Percentiles rank a stretch among this genome's conserved stretches.
Evolutionary conservation across 1,140 invertebrate species (phyloP).

Genomic region (Heliconius congener): DNA sequence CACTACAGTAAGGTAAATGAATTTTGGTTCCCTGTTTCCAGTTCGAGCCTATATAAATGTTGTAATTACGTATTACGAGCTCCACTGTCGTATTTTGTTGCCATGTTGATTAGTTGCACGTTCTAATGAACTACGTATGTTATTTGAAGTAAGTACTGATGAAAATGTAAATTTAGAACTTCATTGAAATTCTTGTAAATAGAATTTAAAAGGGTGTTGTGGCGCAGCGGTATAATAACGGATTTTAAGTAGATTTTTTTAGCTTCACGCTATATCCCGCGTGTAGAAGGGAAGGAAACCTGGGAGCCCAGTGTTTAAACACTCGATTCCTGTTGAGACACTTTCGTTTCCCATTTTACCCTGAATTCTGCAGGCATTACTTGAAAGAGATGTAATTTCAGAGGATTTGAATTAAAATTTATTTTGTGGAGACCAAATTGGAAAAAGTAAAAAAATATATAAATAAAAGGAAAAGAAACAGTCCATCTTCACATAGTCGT

Average conservation of each 20-base stretch:
- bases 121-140: constrained; percentile 3
- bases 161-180: background rate
- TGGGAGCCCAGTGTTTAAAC: too few relatives aligned
- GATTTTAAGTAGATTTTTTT: background rate
- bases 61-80: constrained; percentile 4
- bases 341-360: too few relatives aligned
- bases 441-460: too few relatives aligned
- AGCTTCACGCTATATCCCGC: too few relatives aligned
- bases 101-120: constrained; percentile 19
- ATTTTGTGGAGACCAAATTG: too few relatives aligned
- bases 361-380: too few relatives aligned
- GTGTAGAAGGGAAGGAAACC: too few relatives aligned
- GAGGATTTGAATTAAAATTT: too few relatives aligned
- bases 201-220: background rate
- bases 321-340: too few relatives aligned
- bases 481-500: too few relatives aligned
- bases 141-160: background rate
- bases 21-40: constrained; percentile 1
- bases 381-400: too few relatives aligned
- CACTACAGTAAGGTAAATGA: background rate
- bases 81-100: constrained; percentile 24
- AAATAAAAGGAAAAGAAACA: too few relatives aligned
- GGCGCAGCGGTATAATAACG: background rate
- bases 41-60: background rate
- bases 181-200: background rate